A percentile compares a stretch with the other conserved stretches of the same genome.
These are phyloP conservation scores for Tetragonula carbonaria DNA, from an alignment of 2,888 invertebrate genomes.

Conservation along the genomic window DNA sequence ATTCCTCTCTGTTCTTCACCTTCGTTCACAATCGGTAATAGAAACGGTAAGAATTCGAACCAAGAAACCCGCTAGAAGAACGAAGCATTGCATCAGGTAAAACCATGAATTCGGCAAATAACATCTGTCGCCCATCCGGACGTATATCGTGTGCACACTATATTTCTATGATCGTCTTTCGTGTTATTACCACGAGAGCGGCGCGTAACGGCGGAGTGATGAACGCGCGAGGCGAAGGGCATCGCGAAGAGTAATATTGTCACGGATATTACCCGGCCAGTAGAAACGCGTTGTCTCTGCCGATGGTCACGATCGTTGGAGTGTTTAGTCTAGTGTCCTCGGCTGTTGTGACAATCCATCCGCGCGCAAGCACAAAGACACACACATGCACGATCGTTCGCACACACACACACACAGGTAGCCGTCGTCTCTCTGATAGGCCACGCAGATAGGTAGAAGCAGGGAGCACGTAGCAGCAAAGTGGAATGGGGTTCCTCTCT, in stretches of 20 bases:
- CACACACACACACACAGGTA: slow-evolving; percentile 35
- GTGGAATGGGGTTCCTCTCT: slow-evolving; percentile 43
- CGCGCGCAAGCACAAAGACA: slow-evolving; percentile 73
- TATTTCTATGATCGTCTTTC: slow-evolving; percentile 19
- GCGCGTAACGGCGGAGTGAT: not conserved
- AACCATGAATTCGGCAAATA: not conserved
- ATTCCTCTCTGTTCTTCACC: too few species aligned
- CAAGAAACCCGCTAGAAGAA: not conserved
- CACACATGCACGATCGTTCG: slow-evolving; percentile 37
- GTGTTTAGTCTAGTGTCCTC: slow-evolving; percentile 81
- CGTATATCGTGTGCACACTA: not conserved
- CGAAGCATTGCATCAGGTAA: not conserved
- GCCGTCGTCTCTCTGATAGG: slow-evolving; percentile 39
- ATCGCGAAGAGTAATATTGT: slow-evolving; percentile 60
- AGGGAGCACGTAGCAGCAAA: slow-evolving; percentile 59
- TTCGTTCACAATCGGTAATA: too few species aligned
- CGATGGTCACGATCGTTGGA: slow-evolving; percentile 79
- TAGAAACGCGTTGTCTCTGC: slow-evolving; percentile 72
- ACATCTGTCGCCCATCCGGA: not conserved
- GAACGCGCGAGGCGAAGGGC: slow-evolving; percentile 23
- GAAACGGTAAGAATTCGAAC: too few species aligned
- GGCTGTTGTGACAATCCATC: slow-evolving; percentile 81
- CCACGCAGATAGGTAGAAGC: slow-evolving; percentile 53
- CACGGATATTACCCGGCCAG: slow-evolving; percentile 74
- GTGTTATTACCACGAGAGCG: slow-evolving; percentile 2